A percentile compares a stretch with the other conserved stretches of the same genome.
These are phyloP conservation scores for Orchesella flavescens DNA, from an alignment of 2,888 invertebrate genomes.

Conservation along the genomic window DNA sequence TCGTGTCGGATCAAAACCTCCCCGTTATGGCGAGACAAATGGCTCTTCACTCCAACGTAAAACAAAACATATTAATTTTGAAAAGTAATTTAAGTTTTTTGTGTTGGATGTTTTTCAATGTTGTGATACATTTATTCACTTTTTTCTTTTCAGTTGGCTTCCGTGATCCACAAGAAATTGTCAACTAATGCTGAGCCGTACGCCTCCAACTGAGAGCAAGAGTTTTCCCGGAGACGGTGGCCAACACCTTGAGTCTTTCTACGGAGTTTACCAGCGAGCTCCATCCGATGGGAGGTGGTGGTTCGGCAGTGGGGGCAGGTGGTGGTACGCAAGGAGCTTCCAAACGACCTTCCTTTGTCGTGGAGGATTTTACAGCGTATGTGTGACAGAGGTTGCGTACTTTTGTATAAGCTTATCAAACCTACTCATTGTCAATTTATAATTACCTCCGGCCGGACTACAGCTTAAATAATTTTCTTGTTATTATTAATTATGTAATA, in stretches of 20 bases:
- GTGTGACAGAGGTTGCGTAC: constrained; percentile 5
- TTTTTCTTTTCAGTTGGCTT: constrained; percentile 82
- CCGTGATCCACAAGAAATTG: constrained; percentile 87
- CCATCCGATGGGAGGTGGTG: background rate
- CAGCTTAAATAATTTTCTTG: too few relatives aligned
- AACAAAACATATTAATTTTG: too few relatives aligned
- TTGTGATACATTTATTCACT: constrained; percentile 77
- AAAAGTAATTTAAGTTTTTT: too few relatives aligned
- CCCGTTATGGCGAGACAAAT: constrained; percentile 90
- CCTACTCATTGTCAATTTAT: too few relatives aligned
- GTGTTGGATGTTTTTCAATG: background rate
- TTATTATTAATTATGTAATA: too few relatives aligned
- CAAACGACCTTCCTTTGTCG: constrained; percentile 27
- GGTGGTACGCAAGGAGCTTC: background rate
- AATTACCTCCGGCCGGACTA: too few relatives aligned
- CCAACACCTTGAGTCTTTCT: background rate
- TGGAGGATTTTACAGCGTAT: constrained; percentile 50
- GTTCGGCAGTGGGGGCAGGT: background rate
- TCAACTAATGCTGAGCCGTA: constrained; percentile 83
- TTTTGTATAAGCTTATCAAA: too few relatives aligned
- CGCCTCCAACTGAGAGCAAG: constrained; percentile 89
- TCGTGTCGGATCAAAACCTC: constrained; percentile 91
- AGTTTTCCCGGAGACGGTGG: constrained; percentile 77
- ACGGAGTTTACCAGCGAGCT: background rate
- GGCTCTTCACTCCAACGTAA: constrained; percentile 88